Evolutionary conservation across 2,113 vertebrate species (phyloP), one percentile per base, ranked within the genome.

Genomic region (Aspidoscelis tigris): DNA sequence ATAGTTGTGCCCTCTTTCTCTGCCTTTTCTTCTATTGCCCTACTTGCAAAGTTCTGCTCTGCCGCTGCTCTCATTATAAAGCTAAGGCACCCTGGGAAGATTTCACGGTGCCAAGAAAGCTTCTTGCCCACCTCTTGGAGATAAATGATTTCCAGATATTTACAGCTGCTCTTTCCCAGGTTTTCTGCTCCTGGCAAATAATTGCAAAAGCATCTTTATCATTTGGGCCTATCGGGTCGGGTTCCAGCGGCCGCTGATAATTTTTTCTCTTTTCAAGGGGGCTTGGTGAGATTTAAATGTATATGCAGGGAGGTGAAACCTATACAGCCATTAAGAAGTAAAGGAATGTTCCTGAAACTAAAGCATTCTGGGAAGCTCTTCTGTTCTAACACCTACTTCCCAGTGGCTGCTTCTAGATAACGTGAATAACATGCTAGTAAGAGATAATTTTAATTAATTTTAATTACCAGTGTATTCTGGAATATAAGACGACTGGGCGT

Each of bases 21-120:
- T 7, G 8, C 18, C 16, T 22, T 24, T 43, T 7, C 26, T 65
- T 50, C 65, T 50, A 79, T 66, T 73, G 76, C 21, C 69, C n/a
- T 72, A 72, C 76, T 79, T 50, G 61, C 26, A 2, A 20, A 65
- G 65, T 61, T 21, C 68, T 16, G 10, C 43, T 39, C 44, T 7
- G n/a, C 76, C 44, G 76, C 33, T 72, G 68, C 16, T 41, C 26
- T 64, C 43, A 39, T 84, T 79, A 66, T 50, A 73, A 79, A 73
- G 14, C 33, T 12, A 24, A 7, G 33, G 58, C 69, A 64, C 69
- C 76, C 77, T 65, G 69, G 69, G 61, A 58, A 53, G 11, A 14
- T 12, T 14, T 44, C 20, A 22, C 44, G 1, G n/a, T 44, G 76
- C 41, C 50, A 26, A 22, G 7, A 14, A 53, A 50, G 70, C 47